Conservation (phyloP, 2,113 vertebrate genomes). For the Tachysurus fulvidraco region DNA sequence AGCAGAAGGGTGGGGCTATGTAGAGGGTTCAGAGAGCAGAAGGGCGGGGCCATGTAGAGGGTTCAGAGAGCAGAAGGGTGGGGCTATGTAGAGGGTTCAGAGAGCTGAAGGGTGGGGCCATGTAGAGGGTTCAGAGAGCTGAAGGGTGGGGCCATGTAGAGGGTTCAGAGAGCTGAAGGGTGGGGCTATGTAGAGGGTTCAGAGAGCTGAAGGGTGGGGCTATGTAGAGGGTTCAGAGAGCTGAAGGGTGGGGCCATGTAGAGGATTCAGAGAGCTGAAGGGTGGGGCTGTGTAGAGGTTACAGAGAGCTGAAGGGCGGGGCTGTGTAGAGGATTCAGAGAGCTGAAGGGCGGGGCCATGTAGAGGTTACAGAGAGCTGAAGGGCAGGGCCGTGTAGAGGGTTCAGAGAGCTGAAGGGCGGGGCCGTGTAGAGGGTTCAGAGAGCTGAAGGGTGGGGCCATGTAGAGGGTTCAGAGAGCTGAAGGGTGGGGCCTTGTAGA, state of each 20-base stretch:
- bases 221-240: neutral
- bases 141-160: neutral
- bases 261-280: neutral
- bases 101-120: neutral
- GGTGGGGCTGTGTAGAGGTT: neutral
- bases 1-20: too few species aligned
- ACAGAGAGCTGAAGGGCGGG: neutral
- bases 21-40: neutral
- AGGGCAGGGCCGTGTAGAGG: neutral
- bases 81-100: neutral
- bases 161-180: neutral
- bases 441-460: neutral
- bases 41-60: neutral
- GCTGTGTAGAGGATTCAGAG: neutral
- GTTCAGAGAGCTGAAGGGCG: neutral
- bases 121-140: too few species aligned
- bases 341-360: neutral
- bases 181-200: neutral
- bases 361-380: neutral
- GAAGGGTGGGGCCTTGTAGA: neutral
- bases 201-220: neutral
- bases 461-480: neutral
- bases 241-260: neutral
- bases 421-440: neutral
- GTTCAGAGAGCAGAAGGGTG: neutral